Percentiles rank a stretch among this genome's conserved stretches.
phyloP scores from a whole-genome alignment of 2,797 vertebrate genomes.

The Hyperoplus lanceolatus region DNA sequence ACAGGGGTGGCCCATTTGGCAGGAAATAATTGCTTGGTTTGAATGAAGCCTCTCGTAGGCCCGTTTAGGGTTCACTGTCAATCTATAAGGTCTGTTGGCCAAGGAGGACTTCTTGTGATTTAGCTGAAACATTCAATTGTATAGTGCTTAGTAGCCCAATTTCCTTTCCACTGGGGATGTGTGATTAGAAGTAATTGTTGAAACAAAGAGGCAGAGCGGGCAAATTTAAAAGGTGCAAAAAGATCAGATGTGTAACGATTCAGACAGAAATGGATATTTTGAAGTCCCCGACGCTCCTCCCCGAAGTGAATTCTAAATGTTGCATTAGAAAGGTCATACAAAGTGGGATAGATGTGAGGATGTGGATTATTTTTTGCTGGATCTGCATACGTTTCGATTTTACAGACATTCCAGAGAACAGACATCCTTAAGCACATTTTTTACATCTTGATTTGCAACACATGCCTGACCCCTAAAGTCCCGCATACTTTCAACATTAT shows the following conservation, averaged over 20 bases:
- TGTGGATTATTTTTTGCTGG: background rate
- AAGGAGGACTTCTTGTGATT: conserved; percentile 32
- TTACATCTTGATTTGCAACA: conserved; percentile 23
- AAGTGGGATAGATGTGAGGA: conserved; percentile 3
- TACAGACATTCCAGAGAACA: background rate
- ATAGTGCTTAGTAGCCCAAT: conserved; percentile 27
- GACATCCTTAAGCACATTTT: conserved; percentile 1
- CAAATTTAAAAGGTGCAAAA: conserved; percentile 9
- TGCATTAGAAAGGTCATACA: conserved; percentile 1
- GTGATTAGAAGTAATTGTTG: conserved; percentile 10
- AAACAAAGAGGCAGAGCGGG: conserved; percentile 27
- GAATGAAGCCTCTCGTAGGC: conserved; percentile 36
- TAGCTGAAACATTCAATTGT: conserved; percentile 28
- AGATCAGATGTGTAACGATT: conserved; percentile 6
- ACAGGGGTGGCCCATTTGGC: conserved; percentile 20
- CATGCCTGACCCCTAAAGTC: conserved; percentile 28
- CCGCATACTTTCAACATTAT: conserved; percentile 56
- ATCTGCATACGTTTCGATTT: conserved; percentile 19
- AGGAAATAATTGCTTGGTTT: conserved; percentile 56
- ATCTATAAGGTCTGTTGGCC: conserved; percentile 40
- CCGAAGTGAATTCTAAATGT: background rate
- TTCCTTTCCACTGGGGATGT: conserved; percentile 28
- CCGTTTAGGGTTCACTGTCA: conserved; percentile 40
- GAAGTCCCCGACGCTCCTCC: background rate
- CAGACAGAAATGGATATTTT: conserved; percentile 9